These are phyloP conservation scores for Schizaphis graminum DNA, from an alignment of 2,888 invertebrate species.

Conservation along the genomic window DNA sequence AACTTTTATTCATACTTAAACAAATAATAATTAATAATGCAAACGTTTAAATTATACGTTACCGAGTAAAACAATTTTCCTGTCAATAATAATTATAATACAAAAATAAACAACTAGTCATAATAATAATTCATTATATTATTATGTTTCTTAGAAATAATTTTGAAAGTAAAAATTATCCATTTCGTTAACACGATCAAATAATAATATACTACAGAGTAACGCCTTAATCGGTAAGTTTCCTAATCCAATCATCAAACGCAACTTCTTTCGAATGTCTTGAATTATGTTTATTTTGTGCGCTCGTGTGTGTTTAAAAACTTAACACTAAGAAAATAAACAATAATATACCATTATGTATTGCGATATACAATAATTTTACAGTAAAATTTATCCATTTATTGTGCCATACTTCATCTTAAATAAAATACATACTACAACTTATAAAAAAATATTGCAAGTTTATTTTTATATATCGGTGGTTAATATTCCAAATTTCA, in stretches of 20 bases:
- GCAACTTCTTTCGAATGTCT: background rate
- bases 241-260: background rate
- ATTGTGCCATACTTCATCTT: background rate
- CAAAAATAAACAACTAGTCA: background rate
- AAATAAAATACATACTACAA: background rate
- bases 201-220: background rate
- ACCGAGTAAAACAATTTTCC: background rate
- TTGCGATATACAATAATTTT: background rate
- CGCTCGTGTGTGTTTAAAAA: too few relatives aligned
- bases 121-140: background rate
- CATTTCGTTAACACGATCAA: background rate
- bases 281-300: background rate
- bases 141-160: background rate
- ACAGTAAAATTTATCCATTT: background rate
- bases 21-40: background rate
- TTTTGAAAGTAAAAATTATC: background rate
- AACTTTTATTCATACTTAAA: background rate
- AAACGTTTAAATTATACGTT: background rate
- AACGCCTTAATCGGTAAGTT: background rate
- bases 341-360: too few relatives aligned
- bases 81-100: background rate
- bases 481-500: background rate
- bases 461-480: background rate
- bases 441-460: background rate
- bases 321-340: too few relatives aligned